Evolutionary conservation across 1,140 invertebrate genomes (phyloP).

Genomic region (Bombus waltoni): DNA sequence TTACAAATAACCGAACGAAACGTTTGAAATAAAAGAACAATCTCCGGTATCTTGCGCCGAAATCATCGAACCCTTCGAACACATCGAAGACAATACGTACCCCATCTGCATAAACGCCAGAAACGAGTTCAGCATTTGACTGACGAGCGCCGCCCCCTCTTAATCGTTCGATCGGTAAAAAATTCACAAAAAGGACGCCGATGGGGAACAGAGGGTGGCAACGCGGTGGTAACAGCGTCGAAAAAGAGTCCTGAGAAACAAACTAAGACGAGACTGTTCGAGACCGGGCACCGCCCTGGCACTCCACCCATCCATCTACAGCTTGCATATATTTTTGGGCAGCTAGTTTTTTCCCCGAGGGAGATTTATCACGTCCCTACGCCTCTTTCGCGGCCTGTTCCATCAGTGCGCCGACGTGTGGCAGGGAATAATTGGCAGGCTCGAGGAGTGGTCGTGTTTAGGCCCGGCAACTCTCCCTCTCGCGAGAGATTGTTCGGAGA

Average conservation of each 20-base stretch:
- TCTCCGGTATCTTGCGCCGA: not conserved
- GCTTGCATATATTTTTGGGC: slow-evolving; percentile 76
- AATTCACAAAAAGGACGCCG: slow-evolving; percentile 64
- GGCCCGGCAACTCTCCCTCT: slow-evolving; percentile 25
- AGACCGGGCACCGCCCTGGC: slow-evolving; percentile 73
- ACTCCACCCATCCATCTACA: slow-evolving; percentile 79
- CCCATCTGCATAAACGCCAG: slow-evolving; percentile 57
- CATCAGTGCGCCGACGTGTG: slow-evolving; percentile 67
- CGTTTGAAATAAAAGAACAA: not conserved
- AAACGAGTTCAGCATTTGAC: slow-evolving; percentile 62
- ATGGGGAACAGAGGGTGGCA: not conserved
- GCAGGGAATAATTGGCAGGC: slow-evolving; percentile 69
- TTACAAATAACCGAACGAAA: not conserved
- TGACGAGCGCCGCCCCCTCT: slow-evolving; percentile 71
- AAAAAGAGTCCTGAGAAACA: slow-evolving; percentile 69
- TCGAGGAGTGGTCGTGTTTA: slow-evolving; percentile 56
- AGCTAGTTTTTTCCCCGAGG: slow-evolving; percentile 72
- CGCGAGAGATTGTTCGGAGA: slow-evolving; percentile 51
- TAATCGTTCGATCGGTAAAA: slow-evolving; percentile 78
- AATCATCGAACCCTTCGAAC: not conserved
- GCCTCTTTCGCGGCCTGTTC: slow-evolving; percentile 66
- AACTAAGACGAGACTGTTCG: slow-evolving; percentile 72
- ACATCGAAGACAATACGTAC: not conserved
- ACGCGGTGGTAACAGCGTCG: not conserved
- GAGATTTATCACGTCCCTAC: slow-evolving; percentile 78